phyloP scores from a whole-genome alignment of 2,888 invertebrate genomes.

The Sussaba pulchella region DNA sequence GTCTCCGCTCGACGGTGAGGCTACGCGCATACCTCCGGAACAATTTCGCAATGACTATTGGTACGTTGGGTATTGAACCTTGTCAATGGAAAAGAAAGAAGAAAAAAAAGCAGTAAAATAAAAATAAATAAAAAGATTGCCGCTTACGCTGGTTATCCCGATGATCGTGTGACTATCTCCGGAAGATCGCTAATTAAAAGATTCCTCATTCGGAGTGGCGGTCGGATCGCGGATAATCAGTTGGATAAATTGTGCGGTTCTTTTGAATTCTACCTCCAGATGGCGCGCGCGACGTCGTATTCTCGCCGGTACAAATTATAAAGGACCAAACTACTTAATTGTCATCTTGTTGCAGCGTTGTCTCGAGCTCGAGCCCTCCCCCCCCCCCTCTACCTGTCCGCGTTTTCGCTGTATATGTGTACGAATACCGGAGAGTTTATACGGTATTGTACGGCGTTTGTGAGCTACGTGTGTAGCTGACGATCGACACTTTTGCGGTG shows the following conservation, averaged over 20 bases:
- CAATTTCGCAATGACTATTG: neutral
- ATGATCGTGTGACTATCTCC: conserved; percentile 68
- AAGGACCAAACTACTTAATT: conserved; percentile 64
- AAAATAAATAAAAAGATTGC: neutral
- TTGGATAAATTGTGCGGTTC: conserved; percentile 26
- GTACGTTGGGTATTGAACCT: neutral
- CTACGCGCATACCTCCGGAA: neutral
- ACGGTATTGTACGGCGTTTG: conserved; percentile 3
- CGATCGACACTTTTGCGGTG: conserved; percentile 63
- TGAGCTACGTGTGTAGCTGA: conserved; percentile 43
- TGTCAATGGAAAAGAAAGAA: neutral
- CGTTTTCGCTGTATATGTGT: neutral
- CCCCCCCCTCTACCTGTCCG: no score
- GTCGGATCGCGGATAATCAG: neutral
- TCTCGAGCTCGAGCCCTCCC: neutral
- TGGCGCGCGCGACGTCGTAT: conserved; percentile 59
- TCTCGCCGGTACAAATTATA: conserved; percentile 65
- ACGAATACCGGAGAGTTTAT: no score
- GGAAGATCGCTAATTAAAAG: conserved; percentile 77
- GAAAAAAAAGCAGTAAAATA: neutral
- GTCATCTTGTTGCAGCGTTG: conserved; percentile 30
- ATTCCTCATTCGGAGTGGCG: conserved; percentile 71
- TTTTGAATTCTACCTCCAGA: conserved; percentile 23
- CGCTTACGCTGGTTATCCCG: conserved; percentile 27
- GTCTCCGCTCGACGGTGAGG: neutral